These are phyloP conservation scores for Nyctibius bracteatus DNA, from an alignment of 2,113 vertebrate genomes.

Conservation along the genomic window DNA sequence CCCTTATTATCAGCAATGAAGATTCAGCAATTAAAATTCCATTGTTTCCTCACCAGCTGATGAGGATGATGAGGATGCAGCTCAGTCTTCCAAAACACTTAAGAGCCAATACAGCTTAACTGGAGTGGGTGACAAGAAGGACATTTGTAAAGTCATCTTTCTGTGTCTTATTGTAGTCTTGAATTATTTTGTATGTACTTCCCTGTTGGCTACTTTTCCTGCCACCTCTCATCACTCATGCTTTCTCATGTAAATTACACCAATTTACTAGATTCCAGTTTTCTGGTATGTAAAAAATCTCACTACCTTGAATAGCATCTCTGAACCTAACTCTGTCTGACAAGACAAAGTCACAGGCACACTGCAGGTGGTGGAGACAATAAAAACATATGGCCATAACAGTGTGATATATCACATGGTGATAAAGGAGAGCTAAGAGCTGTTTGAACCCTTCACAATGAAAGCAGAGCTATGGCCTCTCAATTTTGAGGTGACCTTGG, in stretches of 20 bases:
- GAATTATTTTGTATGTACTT: background rate
- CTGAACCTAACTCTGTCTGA: background rate
- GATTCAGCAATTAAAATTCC: background rate
- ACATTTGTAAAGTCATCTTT: background rate
- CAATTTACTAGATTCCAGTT: background rate
- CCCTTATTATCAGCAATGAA: background rate
- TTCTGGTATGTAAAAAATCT: background rate
- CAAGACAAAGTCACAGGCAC: background rate
- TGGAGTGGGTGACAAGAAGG: background rate
- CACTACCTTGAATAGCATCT: background rate
- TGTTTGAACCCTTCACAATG: background rate
- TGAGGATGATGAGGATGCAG: background rate
- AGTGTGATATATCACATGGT: background rate
- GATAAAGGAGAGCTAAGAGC: background rate
- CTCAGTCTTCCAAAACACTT: background rate
- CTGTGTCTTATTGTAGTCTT: background rate
- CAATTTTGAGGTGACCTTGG: background rate
- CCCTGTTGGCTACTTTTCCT: background rate
- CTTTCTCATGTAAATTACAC: background rate
- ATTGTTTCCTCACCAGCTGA: background rate
- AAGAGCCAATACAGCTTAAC: background rate
- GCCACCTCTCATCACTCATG: background rate
- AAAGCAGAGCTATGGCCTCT: background rate
- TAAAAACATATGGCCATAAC: background rate
- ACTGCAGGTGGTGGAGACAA: accelerated